Conservation (phyloP, 2,797 vertebrate species). For the Zonotrichia albicollis region DNA sequence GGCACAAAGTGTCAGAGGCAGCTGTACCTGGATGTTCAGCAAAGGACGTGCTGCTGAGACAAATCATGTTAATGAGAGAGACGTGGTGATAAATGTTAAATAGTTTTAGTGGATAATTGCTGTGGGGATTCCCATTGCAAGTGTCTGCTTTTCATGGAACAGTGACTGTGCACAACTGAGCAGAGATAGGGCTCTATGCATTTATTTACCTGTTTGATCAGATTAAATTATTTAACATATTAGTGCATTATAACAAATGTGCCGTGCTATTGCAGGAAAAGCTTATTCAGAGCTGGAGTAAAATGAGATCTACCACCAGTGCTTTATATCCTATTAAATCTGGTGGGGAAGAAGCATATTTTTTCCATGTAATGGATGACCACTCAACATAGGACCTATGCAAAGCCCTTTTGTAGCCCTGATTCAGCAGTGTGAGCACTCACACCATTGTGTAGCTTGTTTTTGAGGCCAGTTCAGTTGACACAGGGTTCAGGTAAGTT, state of each 20-base stretch:
- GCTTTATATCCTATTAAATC: neutral
- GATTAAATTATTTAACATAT: slow-evolving; percentile 9
- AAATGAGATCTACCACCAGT: rapidly evolving
- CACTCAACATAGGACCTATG: neutral
- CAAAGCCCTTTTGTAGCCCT: neutral
- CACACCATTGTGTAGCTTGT: neutral
- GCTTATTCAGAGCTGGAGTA: neutral
- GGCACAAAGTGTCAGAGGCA: neutral
- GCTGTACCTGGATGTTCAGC: neutral
- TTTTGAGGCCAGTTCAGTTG: neutral
- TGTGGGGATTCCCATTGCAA: neutral
- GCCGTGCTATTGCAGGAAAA: neutral
- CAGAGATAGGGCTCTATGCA: neutral
- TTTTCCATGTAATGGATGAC: neutral
- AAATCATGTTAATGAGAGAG: neutral
- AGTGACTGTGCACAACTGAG: neutral
- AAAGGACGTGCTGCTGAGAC: neutral
- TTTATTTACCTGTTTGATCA: slow-evolving; percentile 40
- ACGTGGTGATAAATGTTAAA: neutral
- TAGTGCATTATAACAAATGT: neutral
- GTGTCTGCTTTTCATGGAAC: neutral
- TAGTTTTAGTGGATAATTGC: slow-evolving; percentile 14
- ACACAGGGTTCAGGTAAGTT: neutral
- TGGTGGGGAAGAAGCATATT: neutral
- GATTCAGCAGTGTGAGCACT: neutral